Conservation (phyloP, 2,113 vertebrate species). For the Hemichromis elongatus region DNA sequence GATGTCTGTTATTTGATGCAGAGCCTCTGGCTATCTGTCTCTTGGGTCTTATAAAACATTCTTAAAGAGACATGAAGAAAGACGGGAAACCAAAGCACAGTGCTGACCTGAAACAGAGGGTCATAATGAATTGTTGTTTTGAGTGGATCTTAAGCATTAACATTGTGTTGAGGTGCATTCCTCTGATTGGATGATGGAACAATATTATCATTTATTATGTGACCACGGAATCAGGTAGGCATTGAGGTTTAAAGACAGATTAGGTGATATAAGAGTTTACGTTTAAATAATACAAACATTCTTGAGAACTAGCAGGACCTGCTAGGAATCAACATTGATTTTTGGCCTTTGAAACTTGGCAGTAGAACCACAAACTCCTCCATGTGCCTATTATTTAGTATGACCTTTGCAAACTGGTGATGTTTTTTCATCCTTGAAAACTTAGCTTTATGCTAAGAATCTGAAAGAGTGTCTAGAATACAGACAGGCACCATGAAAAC, state of each 20-base stretch:
- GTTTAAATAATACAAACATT: background rate
- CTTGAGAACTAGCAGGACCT: background rate
- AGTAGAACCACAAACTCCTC: background rate
- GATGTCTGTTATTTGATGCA: constrained; percentile 9
- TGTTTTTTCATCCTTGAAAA: background rate
- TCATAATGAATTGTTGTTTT: background rate
- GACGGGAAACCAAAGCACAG: background rate
- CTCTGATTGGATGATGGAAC: background rate
- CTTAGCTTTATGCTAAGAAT: background rate
- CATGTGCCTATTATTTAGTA: background rate
- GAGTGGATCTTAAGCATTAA: background rate
- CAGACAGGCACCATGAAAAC: background rate
- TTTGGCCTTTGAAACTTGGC: background rate
- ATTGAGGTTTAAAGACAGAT: background rate
- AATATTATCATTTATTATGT: background rate
- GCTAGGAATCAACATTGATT: background rate
- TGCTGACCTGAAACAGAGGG: background rate
- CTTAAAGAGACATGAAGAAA: background rate
- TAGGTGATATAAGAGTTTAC: background rate
- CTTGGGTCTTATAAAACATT: background rate
- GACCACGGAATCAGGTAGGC: background rate
- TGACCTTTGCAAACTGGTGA: background rate
- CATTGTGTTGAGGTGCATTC: background rate
- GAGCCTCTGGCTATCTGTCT: background rate
- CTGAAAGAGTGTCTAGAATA: background rate